A percentile compares a stretch with the other conserved stretches of the same genome.
Evolutionary conservation across 1,140 invertebrate species (phyloP).

Genomic region (Araneus ventricosus): DNA sequence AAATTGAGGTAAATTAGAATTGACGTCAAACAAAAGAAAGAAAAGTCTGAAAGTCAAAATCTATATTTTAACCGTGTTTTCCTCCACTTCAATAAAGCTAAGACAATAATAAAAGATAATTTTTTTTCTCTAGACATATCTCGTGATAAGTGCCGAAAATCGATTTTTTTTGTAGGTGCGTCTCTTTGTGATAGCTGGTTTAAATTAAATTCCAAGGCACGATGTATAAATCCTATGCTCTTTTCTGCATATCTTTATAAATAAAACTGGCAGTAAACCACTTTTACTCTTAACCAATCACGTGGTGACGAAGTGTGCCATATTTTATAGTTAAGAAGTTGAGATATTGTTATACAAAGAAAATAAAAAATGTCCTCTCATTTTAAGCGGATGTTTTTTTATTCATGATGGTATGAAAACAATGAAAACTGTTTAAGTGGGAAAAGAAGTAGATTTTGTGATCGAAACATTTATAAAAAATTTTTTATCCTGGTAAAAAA

Average conservation of each 20-base stretch:
- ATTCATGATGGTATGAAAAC: too few relatives aligned
- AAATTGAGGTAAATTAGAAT: not conserved
- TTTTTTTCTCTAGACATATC: not conserved
- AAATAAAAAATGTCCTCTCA: too few relatives aligned
- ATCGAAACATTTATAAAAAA: too few relatives aligned
- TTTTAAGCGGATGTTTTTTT: too few relatives aligned
- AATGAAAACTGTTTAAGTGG: too few relatives aligned
- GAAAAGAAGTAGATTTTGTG: too few relatives aligned
- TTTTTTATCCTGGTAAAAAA: too few relatives aligned
- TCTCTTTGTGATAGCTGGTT: not conserved
- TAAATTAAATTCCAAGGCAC: not conserved
- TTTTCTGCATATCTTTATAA: not conserved
- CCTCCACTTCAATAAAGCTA: not conserved
- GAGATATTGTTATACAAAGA: too few relatives aligned
- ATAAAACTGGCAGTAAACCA: not conserved
- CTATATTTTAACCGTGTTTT: conserved; percentile 17
- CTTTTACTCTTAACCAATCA: too few relatives aligned
- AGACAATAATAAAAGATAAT: conserved; percentile 9
- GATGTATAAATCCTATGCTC: not conserved
- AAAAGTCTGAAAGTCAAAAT: conserved; percentile 2
- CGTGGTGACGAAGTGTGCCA: too few relatives aligned
- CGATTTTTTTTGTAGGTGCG: not conserved
- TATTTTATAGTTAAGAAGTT: too few relatives aligned
- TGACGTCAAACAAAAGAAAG: not conserved
- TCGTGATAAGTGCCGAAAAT: not conserved